Conservation (phyloP, 2,113 vertebrate genomes). For the Sula dactylatra region DNA sequence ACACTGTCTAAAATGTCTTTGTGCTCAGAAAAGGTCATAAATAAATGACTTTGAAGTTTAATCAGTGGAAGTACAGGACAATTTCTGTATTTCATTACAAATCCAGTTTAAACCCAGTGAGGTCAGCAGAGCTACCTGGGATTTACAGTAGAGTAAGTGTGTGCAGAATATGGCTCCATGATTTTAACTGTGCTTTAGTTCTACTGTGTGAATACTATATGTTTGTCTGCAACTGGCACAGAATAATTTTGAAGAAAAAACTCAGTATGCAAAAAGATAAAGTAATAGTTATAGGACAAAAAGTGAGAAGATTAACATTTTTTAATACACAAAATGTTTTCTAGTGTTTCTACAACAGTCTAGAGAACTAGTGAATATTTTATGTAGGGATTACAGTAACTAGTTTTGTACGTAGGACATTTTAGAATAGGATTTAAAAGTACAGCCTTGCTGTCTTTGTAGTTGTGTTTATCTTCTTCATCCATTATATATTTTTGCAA, state of each 20-base stretch:
- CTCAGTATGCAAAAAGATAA: neutral
- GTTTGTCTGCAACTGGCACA: neutral
- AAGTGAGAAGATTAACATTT: neutral
- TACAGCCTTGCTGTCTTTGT: neutral
- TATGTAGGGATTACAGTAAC: neutral
- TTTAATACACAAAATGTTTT: neutral
- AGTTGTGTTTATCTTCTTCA: neutral
- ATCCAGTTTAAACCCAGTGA: neutral
- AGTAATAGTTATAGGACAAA: neutral
- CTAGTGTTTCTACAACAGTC: neutral
- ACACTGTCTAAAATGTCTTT: neutral
- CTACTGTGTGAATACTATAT: neutral
- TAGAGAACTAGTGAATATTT: neutral
- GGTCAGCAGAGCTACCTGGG: neutral
- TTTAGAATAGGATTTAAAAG: neutral
- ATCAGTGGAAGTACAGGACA: neutral
- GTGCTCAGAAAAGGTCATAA: constrained; percentile 24
- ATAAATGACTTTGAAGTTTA: neutral
- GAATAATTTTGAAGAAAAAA: neutral
- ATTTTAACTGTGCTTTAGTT: neutral
- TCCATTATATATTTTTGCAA: neutral
- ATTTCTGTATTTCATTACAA: neutral
- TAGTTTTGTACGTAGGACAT: neutral
- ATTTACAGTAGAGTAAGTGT: neutral
- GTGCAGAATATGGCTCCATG: neutral